These are phyloP conservation scores for Cephus sareptanus DNA, from an alignment of 2,888 invertebrate genomes.

Conservation along the genomic window DNA sequence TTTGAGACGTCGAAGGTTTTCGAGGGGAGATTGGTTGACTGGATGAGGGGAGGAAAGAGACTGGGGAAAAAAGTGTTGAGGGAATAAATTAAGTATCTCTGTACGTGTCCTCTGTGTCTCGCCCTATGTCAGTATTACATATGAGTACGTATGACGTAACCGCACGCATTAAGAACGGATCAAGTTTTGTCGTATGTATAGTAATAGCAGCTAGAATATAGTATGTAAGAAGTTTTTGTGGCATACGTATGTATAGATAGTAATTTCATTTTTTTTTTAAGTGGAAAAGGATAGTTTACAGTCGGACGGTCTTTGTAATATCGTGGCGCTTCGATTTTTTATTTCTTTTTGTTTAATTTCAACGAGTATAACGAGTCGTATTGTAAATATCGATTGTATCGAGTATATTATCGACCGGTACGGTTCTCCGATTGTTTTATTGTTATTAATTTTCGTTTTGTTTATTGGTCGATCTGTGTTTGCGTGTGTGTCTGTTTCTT, in stretches of 20 bases:
- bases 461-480: neutral
- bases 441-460: neutral
- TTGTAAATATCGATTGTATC: neutral
- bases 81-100: neutral
- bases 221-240: neutral
- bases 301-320: neutral
- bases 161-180: neutral
- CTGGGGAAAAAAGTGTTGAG: neutral
- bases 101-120: neutral
- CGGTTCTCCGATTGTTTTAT: neutral
- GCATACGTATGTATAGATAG: neutral
- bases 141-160: neutral
- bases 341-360: no score
- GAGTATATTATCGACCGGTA: neutral
- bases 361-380: neutral
- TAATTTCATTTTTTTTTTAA: neutral
- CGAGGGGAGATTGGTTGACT: neutral
- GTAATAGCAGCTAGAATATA: neutral
- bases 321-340: neutral
- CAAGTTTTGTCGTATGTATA: neutral
- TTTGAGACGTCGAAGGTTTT: neutral
- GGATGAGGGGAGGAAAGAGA: no score
- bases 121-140: neutral
- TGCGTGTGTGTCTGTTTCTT: neutral
- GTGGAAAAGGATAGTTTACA: neutral